These are phyloP conservation scores for Linyphia triangularis DNA, from an alignment of 2,888 invertebrate species.

Conservation along the genomic window DNA sequence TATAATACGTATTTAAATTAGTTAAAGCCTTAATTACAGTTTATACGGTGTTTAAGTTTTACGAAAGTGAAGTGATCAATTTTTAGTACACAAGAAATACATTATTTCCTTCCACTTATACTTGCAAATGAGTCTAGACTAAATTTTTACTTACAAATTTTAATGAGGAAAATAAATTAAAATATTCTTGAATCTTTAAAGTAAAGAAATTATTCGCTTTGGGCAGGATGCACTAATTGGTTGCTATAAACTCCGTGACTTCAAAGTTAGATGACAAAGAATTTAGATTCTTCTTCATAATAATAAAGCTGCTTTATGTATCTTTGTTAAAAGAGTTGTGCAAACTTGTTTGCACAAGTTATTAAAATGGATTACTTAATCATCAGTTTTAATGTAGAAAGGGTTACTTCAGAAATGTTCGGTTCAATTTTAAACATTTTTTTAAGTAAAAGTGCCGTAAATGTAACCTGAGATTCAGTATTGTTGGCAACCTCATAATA, in stretches of 20 bases:
- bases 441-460: too few relatives aligned
- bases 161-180: slow-evolving; percentile 22
- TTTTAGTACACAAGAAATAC: too few relatives aligned
- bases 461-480: too few relatives aligned
- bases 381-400: not conserved
- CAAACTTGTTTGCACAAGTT: slow-evolving; percentile 33
- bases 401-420: too few relatives aligned
- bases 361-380: slow-evolving; percentile 34
- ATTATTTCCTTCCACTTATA: too few relatives aligned
- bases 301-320: slow-evolving; percentile 32
- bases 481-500: too few relatives aligned
- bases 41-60: too few relatives aligned
- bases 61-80: too few relatives aligned
- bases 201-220: slow-evolving; percentile 7
- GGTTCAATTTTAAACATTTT: too few relatives aligned
- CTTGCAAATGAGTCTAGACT: too few relatives aligned
- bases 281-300: slow-evolving; percentile 16
- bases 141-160: not conserved
- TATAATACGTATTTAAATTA: too few relatives aligned
- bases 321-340: slow-evolving; percentile 24
- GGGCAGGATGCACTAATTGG: not conserved
- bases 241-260: slow-evolving; percentile 5
- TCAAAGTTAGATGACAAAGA: not conserved
- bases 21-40: too few relatives aligned
- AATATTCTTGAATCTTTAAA: slow-evolving; percentile 8